A percentile compares a stretch with the other conserved stretches of the same genome.
Evolutionary conservation across 2,113 vertebrate species (phyloP).

Genomic region (Acanthisitta chloris): DNA sequence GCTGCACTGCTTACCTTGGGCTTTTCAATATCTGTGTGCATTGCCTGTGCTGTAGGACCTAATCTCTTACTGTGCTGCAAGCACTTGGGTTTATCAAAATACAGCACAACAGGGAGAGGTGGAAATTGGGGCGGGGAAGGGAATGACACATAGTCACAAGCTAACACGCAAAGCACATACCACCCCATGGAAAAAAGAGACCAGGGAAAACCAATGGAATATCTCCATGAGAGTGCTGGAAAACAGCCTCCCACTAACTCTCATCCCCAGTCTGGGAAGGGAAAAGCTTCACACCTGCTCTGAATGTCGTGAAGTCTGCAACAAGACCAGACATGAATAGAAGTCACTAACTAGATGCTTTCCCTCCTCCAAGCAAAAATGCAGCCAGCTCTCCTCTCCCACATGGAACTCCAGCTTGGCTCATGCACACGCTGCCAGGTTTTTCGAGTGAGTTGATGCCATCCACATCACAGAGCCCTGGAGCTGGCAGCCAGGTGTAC

Average conservation of each 20-base stretch:
- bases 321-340: conserved; percentile 41
- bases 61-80: neutral
- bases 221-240: neutral
- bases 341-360: conserved; percentile 25
- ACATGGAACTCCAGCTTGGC: neutral
- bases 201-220: neutral
- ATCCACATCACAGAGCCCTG: neutral
- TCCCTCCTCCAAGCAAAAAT: neutral
- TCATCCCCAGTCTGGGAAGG: neutral
- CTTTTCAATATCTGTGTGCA: neutral
- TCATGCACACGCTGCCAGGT: accelerated
- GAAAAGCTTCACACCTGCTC: conserved; percentile 50
- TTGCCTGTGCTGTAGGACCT: neutral
- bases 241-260: conserved; percentile 31
- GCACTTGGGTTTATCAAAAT: neutral
- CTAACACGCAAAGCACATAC: neutral
- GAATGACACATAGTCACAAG: conserved; percentile 45
- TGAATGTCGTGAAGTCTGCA: neutral
- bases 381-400: neutral
- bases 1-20: neutral
- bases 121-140: neutral
- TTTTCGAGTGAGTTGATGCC: accelerated
- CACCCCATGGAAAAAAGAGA: neutral
- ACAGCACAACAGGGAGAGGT: neutral
- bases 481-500: neutral